Evolutionary conservation across 2,797 vertebrate species (phyloP).

Genomic region (Pantherophis vulpinus): DNA sequence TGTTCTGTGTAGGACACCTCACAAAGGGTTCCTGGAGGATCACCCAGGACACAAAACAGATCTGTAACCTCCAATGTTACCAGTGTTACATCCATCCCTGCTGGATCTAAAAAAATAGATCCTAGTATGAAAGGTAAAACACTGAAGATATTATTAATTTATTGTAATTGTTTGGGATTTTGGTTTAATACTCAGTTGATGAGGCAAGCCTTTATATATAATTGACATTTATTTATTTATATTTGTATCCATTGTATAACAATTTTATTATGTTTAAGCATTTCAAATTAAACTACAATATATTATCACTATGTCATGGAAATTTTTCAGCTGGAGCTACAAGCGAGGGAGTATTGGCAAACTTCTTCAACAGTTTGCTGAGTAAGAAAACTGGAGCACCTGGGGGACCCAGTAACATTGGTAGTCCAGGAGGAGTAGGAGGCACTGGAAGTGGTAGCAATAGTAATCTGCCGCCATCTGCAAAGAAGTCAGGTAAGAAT

Average conservation of each 20-base stretch:
- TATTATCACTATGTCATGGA: background rate
- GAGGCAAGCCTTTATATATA: background rate
- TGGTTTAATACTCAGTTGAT: background rate
- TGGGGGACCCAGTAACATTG: slow-evolving; percentile 78
- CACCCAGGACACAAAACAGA: slow-evolving; percentile 93
- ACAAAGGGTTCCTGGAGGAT: slow-evolving; percentile 91
- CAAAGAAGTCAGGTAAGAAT: slow-evolving; percentile 90
- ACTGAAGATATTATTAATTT: background rate
- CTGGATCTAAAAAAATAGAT: slow-evolving; percentile 89
- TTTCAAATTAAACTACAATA: background rate
- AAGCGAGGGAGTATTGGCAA: slow-evolving; percentile 96
- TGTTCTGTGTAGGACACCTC: slow-evolving; percentile 80
- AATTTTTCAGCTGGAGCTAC: slow-evolving; percentile 85
- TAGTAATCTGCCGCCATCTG: slow-evolving; percentile 85
- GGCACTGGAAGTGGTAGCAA: slow-evolving; percentile 69
- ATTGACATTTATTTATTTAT: background rate
- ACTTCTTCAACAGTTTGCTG: slow-evolving; percentile 98
- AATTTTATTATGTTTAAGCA: background rate
- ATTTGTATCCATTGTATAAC: background rate
- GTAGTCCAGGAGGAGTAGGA: slow-evolving; percentile 74
- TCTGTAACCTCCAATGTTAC: slow-evolving; percentile 92
- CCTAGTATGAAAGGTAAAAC: slow-evolving; percentile 85
- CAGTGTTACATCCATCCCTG: slow-evolving; percentile 92
- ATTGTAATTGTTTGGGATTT: background rate
- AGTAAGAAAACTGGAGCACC: slow-evolving; percentile 96